These are phyloP conservation scores for Zaprionus africanus DNA, from an alignment of 1,140 invertebrate species.

Conservation along the genomic window DNA sequence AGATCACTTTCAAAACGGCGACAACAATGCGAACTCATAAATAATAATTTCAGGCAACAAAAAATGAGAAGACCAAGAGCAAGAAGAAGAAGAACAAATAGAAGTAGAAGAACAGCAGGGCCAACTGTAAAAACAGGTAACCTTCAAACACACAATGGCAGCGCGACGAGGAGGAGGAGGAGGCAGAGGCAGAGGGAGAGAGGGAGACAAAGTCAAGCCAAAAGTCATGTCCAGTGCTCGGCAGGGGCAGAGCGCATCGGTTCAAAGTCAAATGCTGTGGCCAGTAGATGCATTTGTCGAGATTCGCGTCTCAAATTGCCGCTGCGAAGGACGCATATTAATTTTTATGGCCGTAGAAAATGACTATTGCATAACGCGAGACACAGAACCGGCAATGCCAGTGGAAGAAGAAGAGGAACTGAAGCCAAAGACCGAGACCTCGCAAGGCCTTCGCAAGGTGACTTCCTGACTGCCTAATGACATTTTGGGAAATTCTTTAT, in stretches of 20 bases:
- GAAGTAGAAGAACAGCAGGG: constrained; percentile 16
- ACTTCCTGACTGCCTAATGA: constrained; percentile 73
- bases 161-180: constrained; percentile 10
- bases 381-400: not conserved
- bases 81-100: constrained; percentile 8
- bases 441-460: constrained; percentile 62
- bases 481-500: constrained; percentile 55
- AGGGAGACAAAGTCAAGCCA: constrained; percentile 54
- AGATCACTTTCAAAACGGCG: constrained; percentile 69
- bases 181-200: constrained; percentile 28
- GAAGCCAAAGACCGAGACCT: constrained; percentile 1
- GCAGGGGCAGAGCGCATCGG: constrained; percentile 22
- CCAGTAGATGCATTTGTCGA: constrained; percentile 63
- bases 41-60: constrained; percentile 73
- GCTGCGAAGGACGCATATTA: constrained; percentile 82
- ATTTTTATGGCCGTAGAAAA: constrained; percentile 82
- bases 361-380: constrained; percentile 75
- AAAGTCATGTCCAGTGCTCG: constrained; percentile 69
- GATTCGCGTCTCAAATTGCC: constrained; percentile 73
- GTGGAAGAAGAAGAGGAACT: not conserved
- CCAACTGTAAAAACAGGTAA: constrained; percentile 81
- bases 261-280: constrained; percentile 66
- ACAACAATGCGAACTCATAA: constrained; percentile 81
- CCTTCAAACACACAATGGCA: constrained; percentile 69
- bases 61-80: constrained; percentile 27